These are phyloP conservation scores for Drosophila ficusphila DNA, from an alignment of 1,140 invertebrate genomes.

Conservation along the genomic window DNA sequence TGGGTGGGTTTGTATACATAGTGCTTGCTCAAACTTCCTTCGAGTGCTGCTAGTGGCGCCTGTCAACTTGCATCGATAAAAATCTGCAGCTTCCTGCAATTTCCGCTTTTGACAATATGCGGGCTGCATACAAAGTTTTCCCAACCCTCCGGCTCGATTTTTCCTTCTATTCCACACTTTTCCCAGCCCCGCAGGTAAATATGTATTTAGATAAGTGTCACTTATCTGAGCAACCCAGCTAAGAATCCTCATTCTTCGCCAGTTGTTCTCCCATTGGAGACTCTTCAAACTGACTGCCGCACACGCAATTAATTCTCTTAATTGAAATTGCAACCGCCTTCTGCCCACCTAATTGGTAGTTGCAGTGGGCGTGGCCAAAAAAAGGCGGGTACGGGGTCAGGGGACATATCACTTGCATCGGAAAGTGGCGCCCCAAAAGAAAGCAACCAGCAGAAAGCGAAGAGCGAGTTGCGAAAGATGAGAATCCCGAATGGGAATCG, in stretches of 20 bases:
- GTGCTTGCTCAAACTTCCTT: conserved; percentile 37
- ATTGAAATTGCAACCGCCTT: conserved; percentile 75
- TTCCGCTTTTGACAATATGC: conserved; percentile 58
- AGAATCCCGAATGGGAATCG: conserved; percentile 33
- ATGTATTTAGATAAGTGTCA: conserved; percentile 79
- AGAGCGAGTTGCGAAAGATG: conserved; percentile 35
- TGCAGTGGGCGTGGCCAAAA: conserved; percentile 33
- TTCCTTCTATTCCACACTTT: not conserved
- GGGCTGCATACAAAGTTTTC: conserved; percentile 46
- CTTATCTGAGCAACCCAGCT: conserved; percentile 49
- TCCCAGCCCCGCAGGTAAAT: conserved; percentile 48
- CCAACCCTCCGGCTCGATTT: not conserved
- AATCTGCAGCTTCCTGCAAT: conserved; percentile 59
- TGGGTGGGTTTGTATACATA: conserved; percentile 5
- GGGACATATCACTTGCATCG: conserved; percentile 69
- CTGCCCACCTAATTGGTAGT: conserved; percentile 79
- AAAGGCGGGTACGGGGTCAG: conserved; percentile 5
- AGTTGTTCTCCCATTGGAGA: not conserved
- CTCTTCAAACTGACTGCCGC: conserved; percentile 68
- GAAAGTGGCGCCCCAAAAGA: conserved; percentile 72
- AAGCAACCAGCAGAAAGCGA: conserved; percentile 56
- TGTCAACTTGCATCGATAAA: conserved; percentile 65
- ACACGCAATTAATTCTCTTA: conserved; percentile 80
- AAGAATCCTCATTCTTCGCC: conserved; percentile 30
- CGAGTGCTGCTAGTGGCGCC: conserved; percentile 61